Conservation (phyloP, 2,797 vertebrate species). For the Spea hammondii region DNA sequence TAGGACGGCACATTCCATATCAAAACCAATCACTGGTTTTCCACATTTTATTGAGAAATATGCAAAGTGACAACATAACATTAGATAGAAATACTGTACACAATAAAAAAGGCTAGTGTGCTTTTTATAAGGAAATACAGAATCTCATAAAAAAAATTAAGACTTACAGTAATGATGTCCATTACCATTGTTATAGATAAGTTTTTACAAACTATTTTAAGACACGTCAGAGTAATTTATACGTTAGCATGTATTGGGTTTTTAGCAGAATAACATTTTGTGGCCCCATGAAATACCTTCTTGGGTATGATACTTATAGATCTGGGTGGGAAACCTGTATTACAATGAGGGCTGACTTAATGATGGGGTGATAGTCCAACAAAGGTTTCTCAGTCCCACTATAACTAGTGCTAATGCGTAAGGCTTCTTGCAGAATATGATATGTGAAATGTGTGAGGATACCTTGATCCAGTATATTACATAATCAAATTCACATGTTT, state of each 20-base stretch:
- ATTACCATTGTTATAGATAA: not conserved
- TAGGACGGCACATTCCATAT: no score
- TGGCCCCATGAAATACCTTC: not conserved
- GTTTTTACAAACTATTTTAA: slow-evolving; percentile 1
- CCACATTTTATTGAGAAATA: slow-evolving; percentile 45
- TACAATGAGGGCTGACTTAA: not conserved
- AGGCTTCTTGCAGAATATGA: no score
- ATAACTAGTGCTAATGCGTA: no score
- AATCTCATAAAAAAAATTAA: slow-evolving; percentile 35
- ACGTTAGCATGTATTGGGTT: slow-evolving; percentile 1
- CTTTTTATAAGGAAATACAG: slow-evolving; percentile 32
- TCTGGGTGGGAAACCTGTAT: not conserved
- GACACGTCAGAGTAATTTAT: slow-evolving; percentile 13
- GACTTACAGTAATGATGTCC: slow-evolving; percentile 15
- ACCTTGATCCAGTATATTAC: no score
- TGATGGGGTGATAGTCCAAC: no score
- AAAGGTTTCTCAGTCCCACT: no score
- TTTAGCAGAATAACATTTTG: not conserved
- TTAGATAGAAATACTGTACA: slow-evolving; percentile 46
- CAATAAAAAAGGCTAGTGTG: slow-evolving; percentile 43
- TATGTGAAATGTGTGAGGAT: no score
- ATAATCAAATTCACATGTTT: no score
- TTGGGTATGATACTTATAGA: not conserved
- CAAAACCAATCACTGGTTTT: not conserved
- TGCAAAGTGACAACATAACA: slow-evolving; percentile 37